phyloP scores from a whole-genome alignment of 1,140 invertebrate genomes.

The Eufriesea mexicana region DNA sequence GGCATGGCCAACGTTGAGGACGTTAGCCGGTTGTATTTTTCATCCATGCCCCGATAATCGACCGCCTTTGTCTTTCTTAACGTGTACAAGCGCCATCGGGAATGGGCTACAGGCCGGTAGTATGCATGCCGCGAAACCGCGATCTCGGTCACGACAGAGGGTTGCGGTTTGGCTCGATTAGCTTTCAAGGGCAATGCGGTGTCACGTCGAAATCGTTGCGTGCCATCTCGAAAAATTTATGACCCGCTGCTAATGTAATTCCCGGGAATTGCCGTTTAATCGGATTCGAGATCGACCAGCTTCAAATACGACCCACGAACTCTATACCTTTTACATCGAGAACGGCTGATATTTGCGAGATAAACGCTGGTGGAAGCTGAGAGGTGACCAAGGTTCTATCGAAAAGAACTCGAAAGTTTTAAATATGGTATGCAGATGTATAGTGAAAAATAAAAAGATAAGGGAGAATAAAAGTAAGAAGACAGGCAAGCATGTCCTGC shows the following conservation, averaged over 20 bases:
- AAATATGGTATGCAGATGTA: no score
- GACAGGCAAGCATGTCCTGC: no score
- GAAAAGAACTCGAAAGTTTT: no score
- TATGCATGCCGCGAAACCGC: constrained; percentile 44
- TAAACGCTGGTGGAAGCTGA: no score
- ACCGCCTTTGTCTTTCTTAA: constrained; percentile 36
- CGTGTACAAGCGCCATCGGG: constrained; percentile 17
- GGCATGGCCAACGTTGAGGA: background rate
- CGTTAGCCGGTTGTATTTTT: constrained; percentile 31
- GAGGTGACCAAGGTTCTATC: no score
- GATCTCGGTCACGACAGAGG: constrained; percentile 45
- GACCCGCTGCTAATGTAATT: background rate
- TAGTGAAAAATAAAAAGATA: no score
- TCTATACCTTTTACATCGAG: no score
- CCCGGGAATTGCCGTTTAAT: background rate
- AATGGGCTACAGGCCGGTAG: background rate
- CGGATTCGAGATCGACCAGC: background rate
- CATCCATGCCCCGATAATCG: constrained; percentile 45
- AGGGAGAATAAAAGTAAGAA: no score
- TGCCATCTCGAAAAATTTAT: background rate
- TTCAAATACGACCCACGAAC: background rate
- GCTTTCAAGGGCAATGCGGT: constrained; percentile 45
- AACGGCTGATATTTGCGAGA: no score
- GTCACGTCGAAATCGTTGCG: constrained; percentile 17
- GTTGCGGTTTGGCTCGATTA: constrained; percentile 43